Evolutionary conservation across 2,888 invertebrate genomes (phyloP), one percentile per base, ranked within the genome.

Genomic region (Ectemnius cavifrons): DNA sequence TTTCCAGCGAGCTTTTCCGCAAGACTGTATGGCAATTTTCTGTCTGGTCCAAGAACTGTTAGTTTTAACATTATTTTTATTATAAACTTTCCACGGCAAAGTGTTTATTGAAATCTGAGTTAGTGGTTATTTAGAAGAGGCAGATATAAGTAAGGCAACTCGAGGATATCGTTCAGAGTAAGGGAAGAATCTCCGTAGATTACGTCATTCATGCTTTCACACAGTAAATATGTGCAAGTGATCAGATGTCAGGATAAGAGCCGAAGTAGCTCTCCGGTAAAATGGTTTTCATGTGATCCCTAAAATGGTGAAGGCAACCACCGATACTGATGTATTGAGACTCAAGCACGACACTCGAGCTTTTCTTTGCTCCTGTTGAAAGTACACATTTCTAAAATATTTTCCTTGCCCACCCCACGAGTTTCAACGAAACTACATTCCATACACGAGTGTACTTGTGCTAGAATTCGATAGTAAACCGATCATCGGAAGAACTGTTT

Each of bases 281-380:
- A 77, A 79, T 75, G 67, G 73, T 79, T 75, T 68, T 67, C 75
- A 46, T 73, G 66, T 71, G 74, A 79, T 63, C 67, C 61, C 67
- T 69, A 65, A 61, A 69, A 70, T 67, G 68, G 46, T 57, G 62
- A 71, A 70, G 60, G 58, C 67, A 63, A 59, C 68, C 65, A 16
- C 61, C 67, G 16, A 76, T 57, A 70, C 52, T 37, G 76, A 76
- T 63, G 67, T 58, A 76, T 68, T 72, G 66, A 71, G 78, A 76
- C 47, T 58, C 66, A 73, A 60, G 66, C 67, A 62, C 73, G 28
- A 73, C 78, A 70, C 72, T 79, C 68, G 57, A 28, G 64, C 59
- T 74, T 67, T 66, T 61, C 74, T 69, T 77, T 71, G 57, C 45
- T 16, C 47, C 58, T 71, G 20, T 56, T 61, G 20, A 58, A 3